Conservation (phyloP, 2,113 vertebrate species). For the Oreocharis arfaki region DNA sequence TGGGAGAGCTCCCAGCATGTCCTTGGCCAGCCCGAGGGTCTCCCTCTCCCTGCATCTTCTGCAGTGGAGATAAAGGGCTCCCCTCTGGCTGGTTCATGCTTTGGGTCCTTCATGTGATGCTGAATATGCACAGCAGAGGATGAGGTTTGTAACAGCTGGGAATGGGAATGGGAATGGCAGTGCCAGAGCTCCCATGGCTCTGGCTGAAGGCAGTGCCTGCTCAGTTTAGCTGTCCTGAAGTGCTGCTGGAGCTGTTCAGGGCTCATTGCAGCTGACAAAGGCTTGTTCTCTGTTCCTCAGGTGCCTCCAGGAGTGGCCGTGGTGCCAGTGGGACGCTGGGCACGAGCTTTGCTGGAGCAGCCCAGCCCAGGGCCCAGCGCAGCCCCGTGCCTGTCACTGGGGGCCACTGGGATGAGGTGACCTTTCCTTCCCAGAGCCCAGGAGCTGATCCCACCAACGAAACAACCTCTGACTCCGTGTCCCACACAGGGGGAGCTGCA, state of each 20-base stretch:
- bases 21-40: not conserved
- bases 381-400: not conserved
- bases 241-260: not conserved
- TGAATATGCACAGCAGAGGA: not conserved
- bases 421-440: not conserved
- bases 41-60: not conserved
- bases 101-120: not conserved
- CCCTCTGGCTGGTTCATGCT: not conserved
- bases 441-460: not conserved
- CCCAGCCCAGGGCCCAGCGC: not conserved
- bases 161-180: not conserved
- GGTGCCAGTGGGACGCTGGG: not conserved
- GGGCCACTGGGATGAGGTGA: not conserved
- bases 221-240: accelerated
- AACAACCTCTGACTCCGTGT: accelerated
- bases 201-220: not conserved
- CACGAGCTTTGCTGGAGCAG: not conserved
- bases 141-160: not conserved
- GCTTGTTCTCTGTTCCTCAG: not conserved
- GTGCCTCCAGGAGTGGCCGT: not conserved
- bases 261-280: accelerated
- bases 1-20: not conserved
- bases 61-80: not conserved
- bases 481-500: not conserved
- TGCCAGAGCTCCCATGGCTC: not conserved